Evolutionary conservation across 2,797 vertebrate species (phyloP).

Genomic region (Phoeniculus purpureus): DNA sequence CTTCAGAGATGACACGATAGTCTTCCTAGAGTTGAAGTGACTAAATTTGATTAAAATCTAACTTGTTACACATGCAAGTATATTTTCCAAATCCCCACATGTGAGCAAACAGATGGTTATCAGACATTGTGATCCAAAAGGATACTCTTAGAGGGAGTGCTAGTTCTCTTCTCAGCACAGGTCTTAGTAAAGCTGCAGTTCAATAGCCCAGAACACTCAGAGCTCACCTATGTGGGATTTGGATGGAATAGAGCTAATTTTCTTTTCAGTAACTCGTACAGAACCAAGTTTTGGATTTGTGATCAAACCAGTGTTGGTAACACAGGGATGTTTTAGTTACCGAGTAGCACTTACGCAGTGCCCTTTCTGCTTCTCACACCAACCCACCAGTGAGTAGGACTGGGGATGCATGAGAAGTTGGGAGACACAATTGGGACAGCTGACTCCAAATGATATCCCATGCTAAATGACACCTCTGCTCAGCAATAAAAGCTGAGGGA

Average conservation of each 20-base stretch:
- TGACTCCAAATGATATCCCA: not conserved
- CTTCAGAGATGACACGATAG: not conserved
- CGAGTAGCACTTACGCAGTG: not conserved
- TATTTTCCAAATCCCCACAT: not conserved
- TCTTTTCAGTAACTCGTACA: not conserved
- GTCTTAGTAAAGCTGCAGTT: not conserved
- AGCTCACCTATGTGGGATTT: not conserved
- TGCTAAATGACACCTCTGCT: accelerated
- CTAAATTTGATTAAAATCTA: not conserved
- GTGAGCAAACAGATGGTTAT: conserved; percentile 1
- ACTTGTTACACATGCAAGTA: not conserved
- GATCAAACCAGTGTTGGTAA: not conserved
- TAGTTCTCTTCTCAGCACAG: not conserved
- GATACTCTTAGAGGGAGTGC: not conserved
- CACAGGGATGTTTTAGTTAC: accelerated
- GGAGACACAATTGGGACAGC: not conserved
- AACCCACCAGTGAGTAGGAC: not conserved
- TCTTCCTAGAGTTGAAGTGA: not conserved
- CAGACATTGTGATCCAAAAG: not conserved
- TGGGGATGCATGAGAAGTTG: accelerated
- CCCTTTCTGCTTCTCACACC: not conserved
- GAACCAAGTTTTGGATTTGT: not conserved
- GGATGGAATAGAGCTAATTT: not conserved
- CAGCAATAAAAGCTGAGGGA: not conserved
- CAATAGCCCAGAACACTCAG: not conserved